Conservation (phyloP, 2,113 vertebrate genomes). For the Astur gentilis region DNA sequence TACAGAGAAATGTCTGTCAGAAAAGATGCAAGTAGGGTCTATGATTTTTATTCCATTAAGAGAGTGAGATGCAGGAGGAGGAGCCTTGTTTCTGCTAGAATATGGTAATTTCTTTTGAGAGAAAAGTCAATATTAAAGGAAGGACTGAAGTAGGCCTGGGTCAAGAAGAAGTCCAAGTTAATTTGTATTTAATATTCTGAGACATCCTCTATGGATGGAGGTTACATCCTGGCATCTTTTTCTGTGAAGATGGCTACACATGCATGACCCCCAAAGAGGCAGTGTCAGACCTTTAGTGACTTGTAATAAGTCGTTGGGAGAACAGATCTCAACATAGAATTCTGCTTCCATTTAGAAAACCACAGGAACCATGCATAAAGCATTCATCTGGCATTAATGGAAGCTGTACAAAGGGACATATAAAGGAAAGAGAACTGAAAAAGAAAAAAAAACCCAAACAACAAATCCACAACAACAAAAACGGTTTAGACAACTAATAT, state of each 20-base stretch:
- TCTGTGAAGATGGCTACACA: not conserved
- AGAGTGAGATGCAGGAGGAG: not conserved
- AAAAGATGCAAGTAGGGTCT: not conserved
- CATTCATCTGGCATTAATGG: not conserved
- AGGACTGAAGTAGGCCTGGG: not conserved
- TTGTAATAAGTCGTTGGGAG: not conserved
- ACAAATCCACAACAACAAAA: not conserved
- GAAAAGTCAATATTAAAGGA: not conserved
- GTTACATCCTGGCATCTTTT: not conserved
- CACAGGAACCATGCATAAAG: not conserved
- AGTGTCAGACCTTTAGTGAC: not conserved
- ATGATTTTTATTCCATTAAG: not conserved
- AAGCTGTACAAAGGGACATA: not conserved
- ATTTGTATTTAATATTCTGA: not conserved
- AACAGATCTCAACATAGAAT: not conserved
- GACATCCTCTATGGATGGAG: not conserved
- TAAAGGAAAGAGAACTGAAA: not conserved
- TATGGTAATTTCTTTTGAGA: not conserved
- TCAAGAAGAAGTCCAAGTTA: not conserved
- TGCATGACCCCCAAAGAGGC: not conserved
- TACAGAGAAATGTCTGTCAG: rapidly evolving
- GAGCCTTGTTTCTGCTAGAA: not conserved
- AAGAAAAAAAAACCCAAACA: not conserved
- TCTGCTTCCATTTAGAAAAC: not conserved
- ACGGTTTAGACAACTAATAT: not conserved